Evolutionary conservation across 2,113 vertebrate species (phyloP).

Genomic region (Zapus hudsonius): DNA sequence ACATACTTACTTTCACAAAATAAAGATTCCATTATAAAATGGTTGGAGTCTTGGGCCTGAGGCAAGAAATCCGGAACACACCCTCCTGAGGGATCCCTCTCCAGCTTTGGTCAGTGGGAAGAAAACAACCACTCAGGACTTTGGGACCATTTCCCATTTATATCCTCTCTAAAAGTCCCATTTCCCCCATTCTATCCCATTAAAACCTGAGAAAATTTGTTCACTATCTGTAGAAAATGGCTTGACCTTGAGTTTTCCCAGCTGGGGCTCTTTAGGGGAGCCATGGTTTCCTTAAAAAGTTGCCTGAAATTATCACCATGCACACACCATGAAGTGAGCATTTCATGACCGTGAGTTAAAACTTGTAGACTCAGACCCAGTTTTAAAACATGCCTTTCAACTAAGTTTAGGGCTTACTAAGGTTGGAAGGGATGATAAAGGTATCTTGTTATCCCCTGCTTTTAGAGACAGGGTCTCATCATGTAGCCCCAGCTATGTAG

Average conservation of each 20-base stretch:
- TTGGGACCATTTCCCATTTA: conserved; percentile 78
- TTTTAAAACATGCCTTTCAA: conserved; percentile 37
- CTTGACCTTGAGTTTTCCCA: conserved; percentile 32
- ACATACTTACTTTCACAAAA: conserved; percentile 83
- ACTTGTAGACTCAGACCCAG: background rate
- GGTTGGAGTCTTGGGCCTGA: conserved; percentile 81
- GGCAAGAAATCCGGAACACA: conserved; percentile 81
- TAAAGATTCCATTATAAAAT: conserved; percentile 83
- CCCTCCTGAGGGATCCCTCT: conserved; percentile 82
- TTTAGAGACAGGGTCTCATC: background rate
- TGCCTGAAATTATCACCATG: conserved; percentile 44
- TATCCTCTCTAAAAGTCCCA: conserved; percentile 72
- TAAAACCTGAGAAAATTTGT: conserved; percentile 47
- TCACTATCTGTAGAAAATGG: conserved; percentile 28
- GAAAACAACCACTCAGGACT: conserved; percentile 83
- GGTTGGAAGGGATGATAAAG: background rate
- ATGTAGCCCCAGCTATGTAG: background rate
- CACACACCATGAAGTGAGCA: background rate
- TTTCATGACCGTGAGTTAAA: background rate
- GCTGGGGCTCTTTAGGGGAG: conserved; percentile 31
- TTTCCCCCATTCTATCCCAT: conserved; percentile 61
- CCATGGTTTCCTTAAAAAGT: conserved; percentile 30
- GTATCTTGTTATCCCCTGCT: background rate
- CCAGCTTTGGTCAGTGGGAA: conserved; percentile 81
- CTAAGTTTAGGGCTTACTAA: background rate